Base-by-base conservation (phyloP, 2,113 vertebrate species). In the Fregetta grallaria region DNA sequence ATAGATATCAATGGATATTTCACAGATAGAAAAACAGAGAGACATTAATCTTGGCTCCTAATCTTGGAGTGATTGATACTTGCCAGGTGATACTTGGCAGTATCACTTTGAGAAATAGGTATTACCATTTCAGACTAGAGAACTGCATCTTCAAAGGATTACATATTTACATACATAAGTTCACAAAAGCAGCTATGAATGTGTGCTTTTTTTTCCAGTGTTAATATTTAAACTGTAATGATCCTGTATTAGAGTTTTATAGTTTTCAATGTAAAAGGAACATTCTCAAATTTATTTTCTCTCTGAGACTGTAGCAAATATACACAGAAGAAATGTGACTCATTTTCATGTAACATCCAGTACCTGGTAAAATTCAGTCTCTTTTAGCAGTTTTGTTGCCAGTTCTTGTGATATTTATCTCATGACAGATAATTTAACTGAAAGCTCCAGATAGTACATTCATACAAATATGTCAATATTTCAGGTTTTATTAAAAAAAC, bases 61-160 rank as follows among this genome's bases (percentile, higher is more conserved):
- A 16, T 32, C n/a, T n/a, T n/a, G n/a, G n/a, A n/a, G n/a, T n/a
- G n/a, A n/a, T n/a, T n/a, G n/a, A n/a, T n/a, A n/a, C n/a, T n/a
- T n/a, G n/a, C n/a, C n/a, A n/a, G n/a, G n/a, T n/a, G n/a, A 21
- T 70, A 1, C 34, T 49, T 80, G 2, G 1, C 44, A 30, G 2
- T 71, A 81, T 76, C 30, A 45, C 30, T 68, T 52, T 63, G 44
- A 53, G 21, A 68, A 73, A 73, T 3, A 70, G 11, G 2, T 27
- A 27, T 65, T 86, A 44, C 12, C 3, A 18, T 73, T 88, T 83
- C 50, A 79, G 83, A 62, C 30, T 55, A 47, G n/a, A 65, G 20
- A 61, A 27, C 9, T 68, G 22, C 10, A 22, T 42, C 34, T 86
- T 86, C 55, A 75, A 14, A 80, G 40, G 68, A n/a, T 11, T 42